phyloP scores from a whole-genome alignment of 2,888 invertebrate genomes.

The Sinohyriopsis cumingii region DNA sequence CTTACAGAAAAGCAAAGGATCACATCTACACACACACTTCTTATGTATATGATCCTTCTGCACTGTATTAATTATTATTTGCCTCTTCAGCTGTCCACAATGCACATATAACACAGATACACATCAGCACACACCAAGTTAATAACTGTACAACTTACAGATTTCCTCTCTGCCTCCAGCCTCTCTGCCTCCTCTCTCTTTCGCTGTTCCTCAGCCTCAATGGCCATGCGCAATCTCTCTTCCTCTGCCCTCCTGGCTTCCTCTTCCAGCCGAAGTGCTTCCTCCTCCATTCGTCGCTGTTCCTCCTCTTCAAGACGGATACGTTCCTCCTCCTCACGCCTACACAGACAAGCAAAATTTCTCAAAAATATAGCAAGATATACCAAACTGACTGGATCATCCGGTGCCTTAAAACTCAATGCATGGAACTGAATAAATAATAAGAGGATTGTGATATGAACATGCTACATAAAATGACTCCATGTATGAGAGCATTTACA shows the following conservation, averaged over 20 bases:
- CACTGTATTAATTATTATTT: no score
- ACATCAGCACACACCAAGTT: no score
- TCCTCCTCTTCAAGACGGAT: constrained; percentile 87
- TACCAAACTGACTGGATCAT: not conserved
- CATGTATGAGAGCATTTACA: no score
- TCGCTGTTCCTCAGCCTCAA: constrained; percentile 78
- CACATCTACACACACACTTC: no score
- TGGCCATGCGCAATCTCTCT: constrained; percentile 87
- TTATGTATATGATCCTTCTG: no score
- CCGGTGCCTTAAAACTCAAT: no score
- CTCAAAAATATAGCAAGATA: not conserved
- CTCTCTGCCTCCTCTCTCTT: constrained; percentile 81
- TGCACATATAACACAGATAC: no score
- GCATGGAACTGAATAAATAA: no score
- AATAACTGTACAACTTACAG: constrained; percentile 43
- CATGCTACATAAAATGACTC: no score
- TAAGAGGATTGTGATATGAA: no score
- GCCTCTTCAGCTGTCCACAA: no score
- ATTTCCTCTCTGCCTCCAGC: constrained; percentile 62
- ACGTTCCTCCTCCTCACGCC: constrained; percentile 83
- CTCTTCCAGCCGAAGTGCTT: constrained; percentile 78
- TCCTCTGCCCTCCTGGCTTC: constrained; percentile 88
- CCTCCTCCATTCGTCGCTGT: constrained; percentile 85
- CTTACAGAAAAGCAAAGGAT: no score
- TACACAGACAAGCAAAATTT: constrained; percentile 33